phyloP scores from a whole-genome alignment of 30 jellyfish, hydroid and myxozoan genomes.

The Catostylus mosaicus region DNA sequence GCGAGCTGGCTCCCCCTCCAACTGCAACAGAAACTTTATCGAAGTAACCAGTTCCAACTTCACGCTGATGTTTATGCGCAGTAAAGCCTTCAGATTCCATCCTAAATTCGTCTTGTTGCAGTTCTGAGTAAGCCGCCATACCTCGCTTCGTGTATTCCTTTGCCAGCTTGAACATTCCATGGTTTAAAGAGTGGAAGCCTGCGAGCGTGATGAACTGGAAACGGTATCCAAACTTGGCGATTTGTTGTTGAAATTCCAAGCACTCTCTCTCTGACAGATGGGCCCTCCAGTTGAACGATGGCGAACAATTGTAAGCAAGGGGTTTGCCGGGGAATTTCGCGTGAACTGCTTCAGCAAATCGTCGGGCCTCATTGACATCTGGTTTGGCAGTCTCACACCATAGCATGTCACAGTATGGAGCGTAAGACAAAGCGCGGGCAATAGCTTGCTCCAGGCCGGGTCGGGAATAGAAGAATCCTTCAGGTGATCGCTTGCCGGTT shows the following conservation, averaged over 20 bases:
- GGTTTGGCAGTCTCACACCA: constrained; percentile 96
- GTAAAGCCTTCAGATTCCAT: constrained; percentile 90
- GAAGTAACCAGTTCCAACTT: constrained; percentile 95
- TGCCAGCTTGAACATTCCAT: constrained; percentile 95
- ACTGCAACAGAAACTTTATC: constrained; percentile 83
- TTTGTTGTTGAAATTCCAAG: constrained; percentile 78
- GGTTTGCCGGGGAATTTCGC: constrained; percentile 93
- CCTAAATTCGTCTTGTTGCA: constrained; percentile 81
- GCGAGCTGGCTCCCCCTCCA: constrained; percentile 84
- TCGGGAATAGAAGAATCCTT: constrained; percentile 74
- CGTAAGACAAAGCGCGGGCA: constrained; percentile 82
- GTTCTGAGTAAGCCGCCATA: constrained; percentile 88
- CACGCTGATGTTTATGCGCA: constrained; percentile 94
- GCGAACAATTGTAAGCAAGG: constrained; percentile 95
- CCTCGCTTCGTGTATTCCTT: constrained; percentile 80
- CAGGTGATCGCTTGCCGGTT: constrained; percentile 96
- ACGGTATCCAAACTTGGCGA: constrained; percentile 92
- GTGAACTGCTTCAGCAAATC: constrained; percentile 85
- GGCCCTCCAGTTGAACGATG: constrained; percentile 96
- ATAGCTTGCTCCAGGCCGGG: constrained; percentile 91
- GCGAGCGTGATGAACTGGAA: constrained; percentile 96
- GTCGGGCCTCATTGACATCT: constrained; percentile 74
- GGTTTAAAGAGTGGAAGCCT: constrained; percentile 93
- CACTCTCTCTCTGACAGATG: constrained; percentile 80
- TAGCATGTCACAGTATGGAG: constrained; percentile 90